Evolutionary conservation across 2,113 vertebrate genomes (phyloP), one percentile per base, ranked within the genome.

Genomic region (Rhinopomastus cyanomelas): DNA sequence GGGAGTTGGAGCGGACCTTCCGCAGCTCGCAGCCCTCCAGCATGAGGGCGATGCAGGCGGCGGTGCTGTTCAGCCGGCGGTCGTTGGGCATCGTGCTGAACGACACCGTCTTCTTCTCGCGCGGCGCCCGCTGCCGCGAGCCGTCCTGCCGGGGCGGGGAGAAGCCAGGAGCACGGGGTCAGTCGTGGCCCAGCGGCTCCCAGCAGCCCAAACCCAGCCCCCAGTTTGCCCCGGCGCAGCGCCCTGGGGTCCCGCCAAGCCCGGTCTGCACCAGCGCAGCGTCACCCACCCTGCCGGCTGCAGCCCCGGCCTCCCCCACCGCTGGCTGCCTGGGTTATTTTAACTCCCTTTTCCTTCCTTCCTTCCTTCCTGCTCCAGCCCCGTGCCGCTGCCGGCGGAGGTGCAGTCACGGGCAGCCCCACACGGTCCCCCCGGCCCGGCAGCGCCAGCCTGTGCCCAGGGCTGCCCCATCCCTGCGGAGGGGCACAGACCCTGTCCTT

Each of bases 11-110:
- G 72, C 98, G 98, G 53, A 99, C 98, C 86, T 99, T 99, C 96
- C 98, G 98, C 98, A 99, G 98, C 95, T 99, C 98, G 9, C 98
- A 99, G 71, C 98, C 98, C 96, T 99, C 98, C 98, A 98, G 97
- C 98, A 99, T 99, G 92, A 98, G 98, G 87, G 98, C 98, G 97
- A 99, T 99, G 96, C 98, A 99, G 86, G 98, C 98, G 3, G 98
- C 98, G 1, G 98, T 98, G 96, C 98, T 99, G 97, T 97, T 99
- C 95, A 99, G 98, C 96, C 98, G 98, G 77, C 98, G 98, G 96
- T 98, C 98, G 4, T 95, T 98, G 39, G 98, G 98, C 98, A 99
- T 99, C 49, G 98, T 98, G 96, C 98, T 99, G 97, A 99, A 99
- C 66, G 98, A 99, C 75, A 99, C 98, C 0, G 98, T 99, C 96